Percentiles rank a stretch among this genome's conserved stretches.
These are phyloP conservation scores for Ectemnius cavifrons DNA, from an alignment of 2,888 invertebrate genomes.

Conservation along the genomic window DNA sequence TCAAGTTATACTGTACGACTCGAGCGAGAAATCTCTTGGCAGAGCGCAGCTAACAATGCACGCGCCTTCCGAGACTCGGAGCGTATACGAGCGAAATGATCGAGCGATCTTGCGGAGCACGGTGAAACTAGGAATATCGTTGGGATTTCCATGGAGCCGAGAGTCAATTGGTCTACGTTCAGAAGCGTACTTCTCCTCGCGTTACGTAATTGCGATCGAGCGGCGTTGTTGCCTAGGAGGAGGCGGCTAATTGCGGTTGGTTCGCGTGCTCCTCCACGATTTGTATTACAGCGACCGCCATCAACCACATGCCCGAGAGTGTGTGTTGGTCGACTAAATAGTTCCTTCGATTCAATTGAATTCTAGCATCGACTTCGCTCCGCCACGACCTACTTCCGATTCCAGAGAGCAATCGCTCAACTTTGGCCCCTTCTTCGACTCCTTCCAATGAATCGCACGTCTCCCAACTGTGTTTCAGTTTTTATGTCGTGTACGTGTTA, in stretches of 20 bases:
- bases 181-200: constrained; percentile 17
- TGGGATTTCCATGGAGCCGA: too few relatives aligned
- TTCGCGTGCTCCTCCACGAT: constrained; percentile 43
- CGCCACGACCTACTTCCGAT: constrained; percentile 16
- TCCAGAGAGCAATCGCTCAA: neutral
- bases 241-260: constrained; percentile 35
- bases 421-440: too few relatives aligned
- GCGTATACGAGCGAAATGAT: too few relatives aligned
- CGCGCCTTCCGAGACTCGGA: too few relatives aligned
- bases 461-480: neutral
- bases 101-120: too few relatives aligned
- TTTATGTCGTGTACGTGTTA: neutral
- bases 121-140: too few relatives aligned
- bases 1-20: too few relatives aligned
- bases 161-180: constrained; percentile 28
- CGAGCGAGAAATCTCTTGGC: too few relatives aligned
- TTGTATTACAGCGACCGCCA: constrained; percentile 7
- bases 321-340: constrained; percentile 34
- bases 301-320: too few relatives aligned
- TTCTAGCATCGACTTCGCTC: constrained; percentile 9
- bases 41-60: too few relatives aligned
- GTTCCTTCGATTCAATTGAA: constrained; percentile 41
- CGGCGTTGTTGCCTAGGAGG: constrained; percentile 19
- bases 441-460: too few relatives aligned
- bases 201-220: constrained; percentile 45